Evolutionary conservation across 1,140 invertebrate species (phyloP), one percentile per base, ranked within the genome.

Genomic region (Oedothorax gibbosus): DNA sequence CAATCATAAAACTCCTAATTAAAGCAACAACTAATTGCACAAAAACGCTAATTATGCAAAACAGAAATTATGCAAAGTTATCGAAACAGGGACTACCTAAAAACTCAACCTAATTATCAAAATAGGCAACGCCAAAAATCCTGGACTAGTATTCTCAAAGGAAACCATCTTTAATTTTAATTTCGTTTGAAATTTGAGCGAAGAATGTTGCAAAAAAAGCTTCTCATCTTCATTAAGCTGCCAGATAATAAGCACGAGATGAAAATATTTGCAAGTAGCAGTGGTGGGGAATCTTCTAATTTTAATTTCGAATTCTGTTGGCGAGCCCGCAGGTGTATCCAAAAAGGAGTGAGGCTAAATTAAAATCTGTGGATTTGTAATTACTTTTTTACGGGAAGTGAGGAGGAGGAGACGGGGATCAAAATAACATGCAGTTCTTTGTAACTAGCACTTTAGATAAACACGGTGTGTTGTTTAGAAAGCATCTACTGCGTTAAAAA

Each of bases 301-400:
- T 80, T 80, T 80, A 80, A 80, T 80, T 79, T 80, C 64, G 54
- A 60, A 77, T 57, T 54, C 51, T 20, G 53, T n/a, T 49, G n/a
- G n/a, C 15, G 51, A 60, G 50, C 78, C 78, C 21, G 66, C 65
- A 57, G 78, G 65, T 71, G 53, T 21, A 51, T 69, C 15, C 12
- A 15, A 21, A 11, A 2, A 50, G 64, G 4, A 18, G 49, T 9
- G 65, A 21, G 65, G 56, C 20, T 80, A 80, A 80, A 80, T 80
- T 80, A 71, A 80, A 80, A 71, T 21, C 78, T 80, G 49, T 69
- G 78, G 66, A 69, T 71, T 57, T 80, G 78, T 80, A 80, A 80
- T 80, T 80, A 71, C 65, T 80, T 69, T 69, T 49, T 69, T 77
- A 77, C 51, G 73, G 51, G 73, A n/a, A 20, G 73, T 21, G n/a